Evolutionary conservation across 2,888 invertebrate species (phyloP).

Genomic region (Morpho achilles): DNA sequence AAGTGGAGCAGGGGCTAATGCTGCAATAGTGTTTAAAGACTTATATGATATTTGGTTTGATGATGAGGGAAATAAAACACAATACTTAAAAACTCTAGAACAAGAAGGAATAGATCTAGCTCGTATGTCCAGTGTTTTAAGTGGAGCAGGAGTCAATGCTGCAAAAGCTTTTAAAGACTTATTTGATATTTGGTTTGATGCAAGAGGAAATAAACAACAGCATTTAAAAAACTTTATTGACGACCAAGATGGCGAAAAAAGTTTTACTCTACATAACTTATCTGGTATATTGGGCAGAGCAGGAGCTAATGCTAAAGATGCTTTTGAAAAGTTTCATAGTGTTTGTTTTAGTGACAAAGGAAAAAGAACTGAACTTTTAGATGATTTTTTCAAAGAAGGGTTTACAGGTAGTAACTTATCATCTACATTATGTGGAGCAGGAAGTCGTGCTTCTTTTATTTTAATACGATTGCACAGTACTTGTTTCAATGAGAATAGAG

Average conservation of each 20-base stretch:
- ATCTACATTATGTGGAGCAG: conserved; percentile 36
- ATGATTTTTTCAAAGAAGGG: conserved; percentile 32
- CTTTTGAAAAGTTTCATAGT: conserved; percentile 34
- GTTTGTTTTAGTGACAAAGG: conserved; percentile 36
- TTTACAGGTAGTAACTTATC: conserved; percentile 35
- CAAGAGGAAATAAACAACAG: conserved; percentile 30
- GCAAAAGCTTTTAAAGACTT: conserved; percentile 36
- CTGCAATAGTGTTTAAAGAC: conserved; percentile 34
- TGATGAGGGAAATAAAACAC: conserved; percentile 3
- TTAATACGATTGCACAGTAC: conserved; percentile 31
- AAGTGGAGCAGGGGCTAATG: conserved; percentile 30
- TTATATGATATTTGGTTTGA: conserved; percentile 39
- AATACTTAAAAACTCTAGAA: conserved; percentile 27
- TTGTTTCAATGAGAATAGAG: conserved; percentile 35
- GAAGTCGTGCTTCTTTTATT: conserved; percentile 26
- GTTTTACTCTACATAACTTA: conserved; percentile 28
- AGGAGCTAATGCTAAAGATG: conserved; percentile 30
- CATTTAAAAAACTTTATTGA: conserved; percentile 27
- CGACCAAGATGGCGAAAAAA: conserved; percentile 27
- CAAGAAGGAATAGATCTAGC: conserved; percentile 18
- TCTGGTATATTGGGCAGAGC: conserved; percentile 31
- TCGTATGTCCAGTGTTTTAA: conserved; percentile 34
- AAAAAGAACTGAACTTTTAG: conserved; percentile 33
- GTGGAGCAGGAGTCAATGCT: conserved; percentile 33
- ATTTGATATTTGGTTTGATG: conserved; percentile 37